These are phyloP conservation scores for Chloroceryle aenea DNA, from an alignment of 2,113 vertebrate genomes.

Conservation along the genomic window DNA sequence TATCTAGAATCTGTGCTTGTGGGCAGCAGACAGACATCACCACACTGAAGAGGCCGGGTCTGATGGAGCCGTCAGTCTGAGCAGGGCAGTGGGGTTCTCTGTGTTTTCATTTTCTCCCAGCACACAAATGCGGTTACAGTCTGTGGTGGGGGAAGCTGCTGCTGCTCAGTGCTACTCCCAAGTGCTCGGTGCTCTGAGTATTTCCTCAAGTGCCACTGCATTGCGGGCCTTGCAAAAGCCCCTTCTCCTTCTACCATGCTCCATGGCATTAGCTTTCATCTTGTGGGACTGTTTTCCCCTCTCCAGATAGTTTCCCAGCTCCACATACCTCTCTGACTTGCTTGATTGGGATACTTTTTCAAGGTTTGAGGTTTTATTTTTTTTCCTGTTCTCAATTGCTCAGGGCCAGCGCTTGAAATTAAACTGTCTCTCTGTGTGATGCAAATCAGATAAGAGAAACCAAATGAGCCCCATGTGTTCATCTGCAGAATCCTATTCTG, in stretches of 20 bases:
- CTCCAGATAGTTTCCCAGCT: background rate
- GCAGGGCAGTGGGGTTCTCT: background rate
- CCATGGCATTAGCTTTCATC: background rate
- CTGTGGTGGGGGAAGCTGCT: background rate
- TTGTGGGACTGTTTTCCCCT: background rate
- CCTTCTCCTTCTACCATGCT: background rate
- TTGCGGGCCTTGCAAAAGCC: fast-evolving
- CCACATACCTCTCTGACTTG: background rate
- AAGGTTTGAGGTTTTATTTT: background rate
- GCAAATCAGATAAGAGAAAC: conserved; percentile 59
- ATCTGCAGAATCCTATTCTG: conserved; percentile 31
- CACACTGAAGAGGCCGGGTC: background rate
- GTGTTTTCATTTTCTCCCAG: background rate
- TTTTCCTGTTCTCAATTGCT: background rate
- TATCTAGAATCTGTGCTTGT: fast-evolving
- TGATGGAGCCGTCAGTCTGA: background rate
- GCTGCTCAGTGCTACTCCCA: background rate
- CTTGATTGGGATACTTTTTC: background rate
- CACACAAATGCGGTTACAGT: fast-evolving
- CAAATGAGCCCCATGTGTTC: conserved; percentile 48
- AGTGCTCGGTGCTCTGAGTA: background rate
- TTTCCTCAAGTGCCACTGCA: fast-evolving
- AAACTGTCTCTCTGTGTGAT: conserved; percentile 35
- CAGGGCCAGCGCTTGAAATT: conserved; percentile 8
- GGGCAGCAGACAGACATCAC: fast-evolving